Evolutionary conservation across 1,140 invertebrate genomes (phyloP).

Genomic region (Diachasma alloeum): DNA sequence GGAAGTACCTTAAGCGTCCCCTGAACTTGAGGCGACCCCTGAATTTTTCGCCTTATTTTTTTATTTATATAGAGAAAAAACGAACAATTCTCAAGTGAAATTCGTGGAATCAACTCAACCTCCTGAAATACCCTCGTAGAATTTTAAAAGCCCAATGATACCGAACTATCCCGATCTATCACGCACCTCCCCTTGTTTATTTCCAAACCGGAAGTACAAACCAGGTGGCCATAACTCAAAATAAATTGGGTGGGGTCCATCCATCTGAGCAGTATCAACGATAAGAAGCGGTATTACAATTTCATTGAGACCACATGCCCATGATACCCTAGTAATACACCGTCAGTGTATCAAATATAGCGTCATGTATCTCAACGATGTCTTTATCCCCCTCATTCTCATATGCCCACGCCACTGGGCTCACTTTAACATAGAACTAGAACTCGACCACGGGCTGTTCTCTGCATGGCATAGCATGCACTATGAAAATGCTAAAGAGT

Average conservation of each 20-base stretch:
- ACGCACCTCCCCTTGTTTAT: background rate
- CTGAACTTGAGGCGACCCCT: too few species aligned
- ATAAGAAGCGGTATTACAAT: background rate
- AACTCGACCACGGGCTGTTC: background rate
- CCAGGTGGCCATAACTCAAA: background rate
- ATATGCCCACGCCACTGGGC: background rate
- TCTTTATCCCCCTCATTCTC: background rate
- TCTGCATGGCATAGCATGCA: background rate
- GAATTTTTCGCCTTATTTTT: too few species aligned
- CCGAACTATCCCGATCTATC: too few species aligned
- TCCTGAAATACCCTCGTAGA: too few species aligned
- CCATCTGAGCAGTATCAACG: background rate
- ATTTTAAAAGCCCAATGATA: too few species aligned
- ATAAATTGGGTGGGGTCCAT: background rate
- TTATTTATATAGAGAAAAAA: too few species aligned
- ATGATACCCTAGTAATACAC: background rate
- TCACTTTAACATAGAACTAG: background rate
- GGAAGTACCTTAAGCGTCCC: too few species aligned
- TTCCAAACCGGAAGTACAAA: background rate
- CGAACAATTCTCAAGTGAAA: too few species aligned
- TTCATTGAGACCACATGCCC: background rate
- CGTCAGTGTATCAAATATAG: background rate
- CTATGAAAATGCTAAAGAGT: background rate
- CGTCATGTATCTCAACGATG: background rate
- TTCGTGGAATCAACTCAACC: too few species aligned